These are phyloP conservation scores for Rhynchonycteris naso DNA, from an alignment of 2,797 vertebrate genomes.

Conservation along the genomic window DNA sequence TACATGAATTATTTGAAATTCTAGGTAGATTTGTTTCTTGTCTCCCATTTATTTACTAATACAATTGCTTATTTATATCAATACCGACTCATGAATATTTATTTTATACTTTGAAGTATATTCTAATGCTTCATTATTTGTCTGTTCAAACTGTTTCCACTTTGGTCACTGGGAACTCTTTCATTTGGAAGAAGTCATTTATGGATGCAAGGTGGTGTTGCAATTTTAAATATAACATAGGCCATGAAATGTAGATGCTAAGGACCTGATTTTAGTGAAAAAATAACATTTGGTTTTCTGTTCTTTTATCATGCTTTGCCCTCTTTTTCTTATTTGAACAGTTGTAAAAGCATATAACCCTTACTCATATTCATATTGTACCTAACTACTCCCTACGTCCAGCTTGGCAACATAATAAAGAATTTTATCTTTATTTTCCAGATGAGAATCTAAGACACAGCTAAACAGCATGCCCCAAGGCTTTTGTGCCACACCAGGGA, in stretches of 20 bases:
- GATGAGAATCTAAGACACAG: constrained; percentile 54
- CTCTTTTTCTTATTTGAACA: constrained; percentile 28
- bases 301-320: background rate
- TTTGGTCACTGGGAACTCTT: background rate
- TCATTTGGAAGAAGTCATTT: background rate
- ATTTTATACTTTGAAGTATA: constrained; percentile 16
- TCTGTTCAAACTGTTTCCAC: background rate
- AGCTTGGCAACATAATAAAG: constrained; percentile 22
- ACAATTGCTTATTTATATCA: background rate
- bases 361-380: constrained; percentile 28
- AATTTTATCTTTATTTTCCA: constrained; percentile 48
- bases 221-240: background rate
- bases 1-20: background rate
- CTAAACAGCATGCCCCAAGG: background rate
- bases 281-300: background rate
- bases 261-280: background rate
- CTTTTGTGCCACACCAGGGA: background rate
- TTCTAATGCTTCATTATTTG: background rate
- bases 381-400: constrained; percentile 14
- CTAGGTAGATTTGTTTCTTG: background rate
- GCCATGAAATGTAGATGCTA: background rate
- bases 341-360: constrained; percentile 36
- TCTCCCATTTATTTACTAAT: background rate
- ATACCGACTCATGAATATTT: background rate
- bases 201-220: background rate